Conservation (phyloP, 2,113 vertebrate species). For the Sorex fumeus region DNA sequence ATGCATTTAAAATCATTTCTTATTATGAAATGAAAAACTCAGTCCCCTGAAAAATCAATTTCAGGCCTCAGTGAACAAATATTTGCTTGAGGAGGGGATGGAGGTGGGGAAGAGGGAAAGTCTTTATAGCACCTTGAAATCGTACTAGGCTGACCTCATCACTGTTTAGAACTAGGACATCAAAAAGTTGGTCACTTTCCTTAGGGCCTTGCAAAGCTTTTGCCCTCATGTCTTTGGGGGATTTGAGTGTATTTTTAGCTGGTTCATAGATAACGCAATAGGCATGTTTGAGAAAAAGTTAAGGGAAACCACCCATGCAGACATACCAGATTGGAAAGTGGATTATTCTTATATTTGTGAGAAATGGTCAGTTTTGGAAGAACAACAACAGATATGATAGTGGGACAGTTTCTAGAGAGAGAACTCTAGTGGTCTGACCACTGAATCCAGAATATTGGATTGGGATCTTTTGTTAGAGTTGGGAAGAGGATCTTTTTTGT, state of each 20-base stretch:
- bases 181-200: slow-evolving; percentile 53
- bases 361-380: slow-evolving; percentile 44
- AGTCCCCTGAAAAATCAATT: slow-evolving; percentile 77
- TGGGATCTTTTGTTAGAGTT: neutral
- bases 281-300: slow-evolving; percentile 73
- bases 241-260: slow-evolving; percentile 80
- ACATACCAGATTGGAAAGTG: slow-evolving; percentile 56
- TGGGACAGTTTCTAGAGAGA: neutral
- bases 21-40: slow-evolving; percentile 74
- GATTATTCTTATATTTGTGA: slow-evolving; percentile 75
- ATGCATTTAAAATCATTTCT: slow-evolving; percentile 69
- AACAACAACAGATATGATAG: slow-evolving; percentile 27
- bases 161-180: slow-evolving; percentile 45
- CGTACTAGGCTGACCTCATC: neutral
- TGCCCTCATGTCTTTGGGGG: slow-evolving; percentile 71
- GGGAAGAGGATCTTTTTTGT: neutral
- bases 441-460: neutral
- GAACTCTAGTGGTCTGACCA: neutral
- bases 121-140: slow-evolving; percentile 63
- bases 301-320: slow-evolving; percentile 77
- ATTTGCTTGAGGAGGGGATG: slow-evolving; percentile 49
- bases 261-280: slow-evolving; percentile 73
- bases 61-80: slow-evolving; percentile 79
- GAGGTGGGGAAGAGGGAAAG: neutral
- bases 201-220: slow-evolving; percentile 47